Evolutionary conservation across 2,888 invertebrate genomes (phyloP).

Genomic region (Tineola bisselliella): DNA sequence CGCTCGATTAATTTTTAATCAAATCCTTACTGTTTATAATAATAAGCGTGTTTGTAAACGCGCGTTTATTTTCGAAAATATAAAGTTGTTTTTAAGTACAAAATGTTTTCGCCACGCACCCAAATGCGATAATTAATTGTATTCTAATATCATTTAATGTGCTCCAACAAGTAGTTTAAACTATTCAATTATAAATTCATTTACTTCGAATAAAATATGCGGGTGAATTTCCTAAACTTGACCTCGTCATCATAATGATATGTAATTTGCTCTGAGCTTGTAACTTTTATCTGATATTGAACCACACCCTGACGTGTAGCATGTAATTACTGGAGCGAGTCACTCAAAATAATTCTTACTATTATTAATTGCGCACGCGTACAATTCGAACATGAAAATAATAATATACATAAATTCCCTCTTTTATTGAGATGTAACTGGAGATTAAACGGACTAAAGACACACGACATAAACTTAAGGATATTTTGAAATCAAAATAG

Average conservation of each 20-base stretch:
- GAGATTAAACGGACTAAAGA: too few relatives aligned
- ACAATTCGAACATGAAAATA: too few relatives aligned
- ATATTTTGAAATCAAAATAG: too few relatives aligned
- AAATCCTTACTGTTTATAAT: background rate
- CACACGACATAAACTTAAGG: too few relatives aligned
- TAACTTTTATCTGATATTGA: background rate
- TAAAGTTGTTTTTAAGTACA: too few relatives aligned
- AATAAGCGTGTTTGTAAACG: too few relatives aligned
- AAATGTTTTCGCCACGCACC: too few relatives aligned
- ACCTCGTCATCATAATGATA: background rate
- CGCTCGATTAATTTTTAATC: slow-evolving; percentile 5
- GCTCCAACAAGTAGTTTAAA: background rate
- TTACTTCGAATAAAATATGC: background rate
- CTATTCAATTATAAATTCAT: background rate
- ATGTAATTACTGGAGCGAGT: slow-evolving; percentile 1
- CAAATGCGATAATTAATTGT: background rate
- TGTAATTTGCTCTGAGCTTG: background rate
- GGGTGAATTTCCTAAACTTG: background rate
- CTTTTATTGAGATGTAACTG: too few relatives aligned
- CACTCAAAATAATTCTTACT: slow-evolving; percentile 4
- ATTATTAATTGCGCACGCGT: background rate
- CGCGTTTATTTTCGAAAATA: too few relatives aligned
- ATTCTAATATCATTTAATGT: background rate
- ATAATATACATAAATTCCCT: too few relatives aligned
- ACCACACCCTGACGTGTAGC: background rate